phyloP scores from a whole-genome alignment of 2,113 vertebrate species.

The Phoxinus phoxinus region DNA sequence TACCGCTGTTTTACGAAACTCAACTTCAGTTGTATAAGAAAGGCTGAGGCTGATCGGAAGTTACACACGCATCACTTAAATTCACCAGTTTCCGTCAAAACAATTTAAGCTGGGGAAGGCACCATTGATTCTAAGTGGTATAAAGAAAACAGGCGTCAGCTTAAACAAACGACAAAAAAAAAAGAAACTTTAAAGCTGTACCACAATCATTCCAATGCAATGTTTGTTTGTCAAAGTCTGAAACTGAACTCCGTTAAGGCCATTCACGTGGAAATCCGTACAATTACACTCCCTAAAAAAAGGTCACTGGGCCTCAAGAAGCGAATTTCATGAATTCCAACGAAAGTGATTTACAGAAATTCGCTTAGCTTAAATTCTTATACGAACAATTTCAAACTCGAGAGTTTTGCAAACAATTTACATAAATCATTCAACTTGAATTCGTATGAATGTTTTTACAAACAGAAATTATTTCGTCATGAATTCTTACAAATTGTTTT shows the following conservation, averaged over 20 bases:
- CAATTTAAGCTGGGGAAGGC: conserved; percentile 42
- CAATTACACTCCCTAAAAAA: neutral
- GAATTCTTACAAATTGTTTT: neutral
- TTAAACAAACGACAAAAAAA: conserved; percentile 26
- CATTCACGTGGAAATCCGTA: neutral
- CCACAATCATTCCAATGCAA: neutral
- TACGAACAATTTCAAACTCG: too few species aligned
- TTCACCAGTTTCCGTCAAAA: neutral
- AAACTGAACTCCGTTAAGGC: conserved; percentile 52
- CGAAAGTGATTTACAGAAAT: neutral
- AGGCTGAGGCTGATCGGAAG: neutral
- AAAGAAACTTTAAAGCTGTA: conserved; percentile 23
- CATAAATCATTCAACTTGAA: too few species aligned
- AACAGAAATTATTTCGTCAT: too few species aligned
- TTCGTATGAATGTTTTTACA: too few species aligned
- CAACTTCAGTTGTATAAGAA: neutral
- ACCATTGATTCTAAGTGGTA: conserved; percentile 53
- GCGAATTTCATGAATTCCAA: neutral
- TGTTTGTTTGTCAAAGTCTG: conserved; percentile 15
- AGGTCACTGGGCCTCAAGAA: neutral
- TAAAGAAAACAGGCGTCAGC: conserved; percentile 41
- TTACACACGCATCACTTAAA: neutral
- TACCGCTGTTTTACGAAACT: neutral
- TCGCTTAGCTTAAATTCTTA: neutral
- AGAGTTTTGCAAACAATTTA: too few species aligned